These are phyloP conservation scores for Pasiphila rectangulata DNA, from an alignment of 2,888 invertebrate species.

Conservation along the genomic window DNA sequence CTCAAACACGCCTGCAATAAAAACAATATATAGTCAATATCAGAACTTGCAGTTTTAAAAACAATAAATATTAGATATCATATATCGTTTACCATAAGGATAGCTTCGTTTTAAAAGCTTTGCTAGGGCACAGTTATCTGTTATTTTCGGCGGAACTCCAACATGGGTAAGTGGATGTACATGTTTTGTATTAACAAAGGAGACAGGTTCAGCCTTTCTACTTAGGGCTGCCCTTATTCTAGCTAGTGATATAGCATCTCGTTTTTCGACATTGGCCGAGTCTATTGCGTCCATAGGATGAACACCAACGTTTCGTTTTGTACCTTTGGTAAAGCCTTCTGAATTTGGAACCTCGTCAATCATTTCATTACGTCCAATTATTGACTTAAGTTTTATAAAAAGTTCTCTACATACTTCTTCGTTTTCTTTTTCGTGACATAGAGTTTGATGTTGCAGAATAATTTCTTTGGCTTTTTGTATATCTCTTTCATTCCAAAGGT, in stretches of 20 bases:
- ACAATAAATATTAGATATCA: background rate
- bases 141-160: slow-evolving; percentile 34
- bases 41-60: too few relatives aligned
- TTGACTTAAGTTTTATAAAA: slow-evolving; percentile 49
- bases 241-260: slow-evolving; percentile 39
- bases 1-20: slow-evolving; percentile 44
- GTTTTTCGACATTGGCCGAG: slow-evolving; percentile 42
- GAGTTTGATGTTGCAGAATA: slow-evolving; percentile 53
- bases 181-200: slow-evolving; percentile 29
- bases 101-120: slow-evolving; percentile 54
- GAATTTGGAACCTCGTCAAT: slow-evolving; percentile 16
- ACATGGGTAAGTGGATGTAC: slow-evolving; percentile 33
- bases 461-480: slow-evolving; percentile 54
- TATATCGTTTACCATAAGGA: slow-evolving; percentile 50
- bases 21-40: background rate
- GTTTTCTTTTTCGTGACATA: slow-evolving; percentile 52
- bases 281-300: slow-evolving; percentile 5
- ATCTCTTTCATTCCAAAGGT: slow-evolving; percentile 44
- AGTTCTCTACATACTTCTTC: slow-evolving; percentile 58
- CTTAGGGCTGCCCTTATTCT: slow-evolving; percentile 33
- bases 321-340: slow-evolving; percentile 16
- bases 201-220: slow-evolving; percentile 26
- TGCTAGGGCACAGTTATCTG: slow-evolving; percentile 56
- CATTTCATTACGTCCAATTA: slow-evolving; percentile 25
- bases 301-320: slow-evolving; percentile 10